Evolutionary conservation across 2,888 invertebrate genomes (phyloP), one percentile per base, ranked within the genome.

Genomic region (Suillia variegata): DNA sequence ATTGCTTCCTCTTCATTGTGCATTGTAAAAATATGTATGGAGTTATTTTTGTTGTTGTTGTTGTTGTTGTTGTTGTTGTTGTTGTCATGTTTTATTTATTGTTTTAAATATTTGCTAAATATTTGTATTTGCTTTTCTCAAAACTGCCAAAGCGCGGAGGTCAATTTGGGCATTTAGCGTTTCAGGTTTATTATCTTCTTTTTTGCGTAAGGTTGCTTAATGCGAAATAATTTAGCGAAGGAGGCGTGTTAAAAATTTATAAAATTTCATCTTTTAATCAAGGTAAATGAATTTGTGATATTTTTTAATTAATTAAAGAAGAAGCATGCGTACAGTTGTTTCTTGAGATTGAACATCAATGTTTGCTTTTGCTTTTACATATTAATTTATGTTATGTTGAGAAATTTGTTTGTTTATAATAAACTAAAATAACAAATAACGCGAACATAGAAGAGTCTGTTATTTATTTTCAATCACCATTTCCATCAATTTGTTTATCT

Each of bases 1-100:
- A 54, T 54, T 54, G 54, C 54, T 54, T 54, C 54, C 54, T 54
- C 54, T 54, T 54, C 53, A 53, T 15, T 53, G 34, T 21, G 38
- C 53, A 53, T 53, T 52, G 3, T 33, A 34, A 17, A 20, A 18
- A 38, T 3, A 26, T 10, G n/a, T n/a, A n/a, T n/a, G n/a, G 12
- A 31, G 31, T 12, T 31, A 31, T 31, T 31, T 31, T 31, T n/a
- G n/a, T n/a, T n/a, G n/a, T n/a, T n/a, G n/a, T n/a, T n/a, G n/a
- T n/a, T n/a, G n/a, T n/a, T n/a, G n/a, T 31, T 31, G 6, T 31
- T 8, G 12, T 12, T 31, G 31, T 12, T 31, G 31, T 12, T n/a
- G n/a, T n/a, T n/a, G n/a, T n/a, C n/a, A n/a, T n/a, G 13, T 51
- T 26, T n/a, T 21, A 21, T 53, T 53, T 21, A 31, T 24, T 6